Conservation (phyloP, 2,888 invertebrate species). For the Sarcophaga rosellei region DNA sequence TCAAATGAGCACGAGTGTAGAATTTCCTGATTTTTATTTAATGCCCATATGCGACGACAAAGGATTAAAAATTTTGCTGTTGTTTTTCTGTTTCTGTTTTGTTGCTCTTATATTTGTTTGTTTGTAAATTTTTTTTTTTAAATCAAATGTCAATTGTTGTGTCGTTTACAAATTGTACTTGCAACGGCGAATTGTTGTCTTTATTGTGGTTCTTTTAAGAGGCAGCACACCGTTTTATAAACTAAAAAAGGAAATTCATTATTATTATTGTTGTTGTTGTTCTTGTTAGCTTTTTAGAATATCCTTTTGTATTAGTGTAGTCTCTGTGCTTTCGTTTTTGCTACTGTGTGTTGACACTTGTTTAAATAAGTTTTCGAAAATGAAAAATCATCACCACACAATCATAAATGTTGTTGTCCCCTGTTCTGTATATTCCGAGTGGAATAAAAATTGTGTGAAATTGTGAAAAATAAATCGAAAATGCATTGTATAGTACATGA, state of each 20-base stretch:
- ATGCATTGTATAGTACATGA: too few relatives aligned
- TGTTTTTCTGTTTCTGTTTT: neutral
- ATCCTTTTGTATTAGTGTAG: too few relatives aligned
- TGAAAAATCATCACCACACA: too few relatives aligned
- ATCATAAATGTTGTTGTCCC: too few relatives aligned
- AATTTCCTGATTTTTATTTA: conserved; percentile 50
- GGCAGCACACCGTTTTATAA: conserved; percentile 2
- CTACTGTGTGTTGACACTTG: too few relatives aligned
- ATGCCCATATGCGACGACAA: conserved; percentile 42
- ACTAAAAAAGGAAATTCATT: neutral
- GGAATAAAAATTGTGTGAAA: too few relatives aligned
- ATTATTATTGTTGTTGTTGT: neutral
- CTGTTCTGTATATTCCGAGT: too few relatives aligned
- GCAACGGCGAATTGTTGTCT: neutral
- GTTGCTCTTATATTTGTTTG: neutral
- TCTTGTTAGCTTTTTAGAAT: neutral
- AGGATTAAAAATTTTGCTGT: conserved; percentile 48
- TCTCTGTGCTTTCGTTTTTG: too few relatives aligned
- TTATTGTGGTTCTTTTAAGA: conserved; percentile 1
- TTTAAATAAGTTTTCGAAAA: too few relatives aligned
- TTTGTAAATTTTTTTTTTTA: conserved; percentile 14
- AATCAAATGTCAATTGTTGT: conserved; percentile 49
- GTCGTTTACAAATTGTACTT: neutral
- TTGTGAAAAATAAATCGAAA: too few relatives aligned
- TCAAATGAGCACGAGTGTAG: conserved; percentile 1